Conservation (phyloP, 2,888 invertebrate species). For the Rhogogaster chlorosoma region DNA sequence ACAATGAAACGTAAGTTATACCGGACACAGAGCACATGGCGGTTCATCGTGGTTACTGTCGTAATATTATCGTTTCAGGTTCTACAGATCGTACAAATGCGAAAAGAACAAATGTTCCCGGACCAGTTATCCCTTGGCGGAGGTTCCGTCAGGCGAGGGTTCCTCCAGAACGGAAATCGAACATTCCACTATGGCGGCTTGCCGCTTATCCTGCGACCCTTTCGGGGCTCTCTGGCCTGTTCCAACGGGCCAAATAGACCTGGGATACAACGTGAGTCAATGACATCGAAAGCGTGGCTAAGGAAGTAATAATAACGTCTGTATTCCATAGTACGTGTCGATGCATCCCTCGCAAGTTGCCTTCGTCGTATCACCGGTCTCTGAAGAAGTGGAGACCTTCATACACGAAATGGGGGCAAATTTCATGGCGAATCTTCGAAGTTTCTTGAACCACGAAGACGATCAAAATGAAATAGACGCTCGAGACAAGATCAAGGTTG, state of each 20-base stretch:
- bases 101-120: slow-evolving; percentile 61
- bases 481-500: neutral
- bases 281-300: neutral
- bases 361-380: slow-evolving; percentile 50
- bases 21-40: neutral
- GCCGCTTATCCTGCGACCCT: slow-evolving; percentile 66
- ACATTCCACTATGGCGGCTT: slow-evolving; percentile 66
- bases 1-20: neutral
- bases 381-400: slow-evolving; percentile 21
- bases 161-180: slow-evolving; percentile 44
- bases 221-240: slow-evolving; percentile 67
- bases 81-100: slow-evolving; percentile 66
- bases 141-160: slow-evolving; percentile 52
- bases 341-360: slow-evolving; percentile 57
- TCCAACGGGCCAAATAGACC: slow-evolving; percentile 62
- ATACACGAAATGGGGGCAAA: neutral
- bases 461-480: neutral
- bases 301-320: neutral
- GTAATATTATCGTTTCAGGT: slow-evolving; percentile 57
- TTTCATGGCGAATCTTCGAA: neutral
- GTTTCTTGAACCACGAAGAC: neutral
- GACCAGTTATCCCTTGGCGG: slow-evolving; percentile 54
- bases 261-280: slow-evolving; percentile 62
- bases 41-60: neutral
- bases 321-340: slow-evolving; percentile 54